phyloP scores from a whole-genome alignment of 37 sponge, comb jelly and placozoan genomes.

The Spongilla lacustris region DNA sequence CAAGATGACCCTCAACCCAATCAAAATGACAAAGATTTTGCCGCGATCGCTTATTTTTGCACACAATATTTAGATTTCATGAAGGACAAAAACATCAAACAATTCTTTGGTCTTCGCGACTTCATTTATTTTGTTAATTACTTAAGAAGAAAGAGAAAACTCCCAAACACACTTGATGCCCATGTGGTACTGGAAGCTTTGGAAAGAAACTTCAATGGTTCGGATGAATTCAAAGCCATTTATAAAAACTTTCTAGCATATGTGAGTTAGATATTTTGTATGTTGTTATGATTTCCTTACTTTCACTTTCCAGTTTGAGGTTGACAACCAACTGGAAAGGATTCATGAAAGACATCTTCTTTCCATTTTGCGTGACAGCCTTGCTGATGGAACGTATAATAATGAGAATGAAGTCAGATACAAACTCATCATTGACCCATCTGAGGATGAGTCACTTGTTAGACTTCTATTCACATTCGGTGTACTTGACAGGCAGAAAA shows the following conservation, averaged over 20 bases:
- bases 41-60: not conserved
- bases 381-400: slow-evolving; percentile 11
- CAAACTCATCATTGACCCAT: slow-evolving; percentile 60
- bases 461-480: slow-evolving; percentile 48
- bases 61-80: not conserved
- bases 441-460: slow-evolving; percentile 57
- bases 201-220: slow-evolving; percentile 78
- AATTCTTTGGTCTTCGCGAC: slow-evolving; percentile 72
- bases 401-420: slow-evolving; percentile 33
- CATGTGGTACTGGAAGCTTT: slow-evolving; percentile 31
- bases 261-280: slow-evolving; percentile 10
- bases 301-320: no score
- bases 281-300: not conserved
- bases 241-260: not conserved
- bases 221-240: not conserved
- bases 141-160: slow-evolving; percentile 26
- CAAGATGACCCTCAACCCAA: not conserved
- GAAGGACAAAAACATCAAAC: not conserved
- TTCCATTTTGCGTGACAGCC: slow-evolving; percentile 44
- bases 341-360: slow-evolving; percentile 16
- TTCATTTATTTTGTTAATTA: slow-evolving; percentile 69
- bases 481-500: slow-evolving; percentile 15
- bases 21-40: not conserved
- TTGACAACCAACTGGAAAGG: no score
- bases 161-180: not conserved